Conservation (phyloP, 2,797 vertebrate genomes). For the Centropyge bicolor region DNA sequence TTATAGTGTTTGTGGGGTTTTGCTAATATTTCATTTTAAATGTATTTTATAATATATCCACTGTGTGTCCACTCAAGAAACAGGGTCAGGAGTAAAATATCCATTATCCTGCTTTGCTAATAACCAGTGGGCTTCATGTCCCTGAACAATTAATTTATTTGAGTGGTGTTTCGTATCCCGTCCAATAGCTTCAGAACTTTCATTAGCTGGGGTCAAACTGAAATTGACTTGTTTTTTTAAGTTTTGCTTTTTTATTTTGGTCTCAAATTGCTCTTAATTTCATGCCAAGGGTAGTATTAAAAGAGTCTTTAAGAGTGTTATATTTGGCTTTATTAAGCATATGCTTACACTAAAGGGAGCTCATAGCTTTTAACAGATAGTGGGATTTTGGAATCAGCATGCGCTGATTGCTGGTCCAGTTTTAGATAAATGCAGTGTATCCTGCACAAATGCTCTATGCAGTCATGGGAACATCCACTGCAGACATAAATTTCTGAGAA, state of each 20-base stretch:
- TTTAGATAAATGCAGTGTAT: not conserved
- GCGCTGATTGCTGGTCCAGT: not conserved
- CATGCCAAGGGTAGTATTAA: not conserved
- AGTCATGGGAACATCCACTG: not conserved
- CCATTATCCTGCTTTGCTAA: slow-evolving; percentile 4
- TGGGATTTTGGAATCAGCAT: slow-evolving; percentile 8
- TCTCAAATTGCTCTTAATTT: slow-evolving; percentile 6
- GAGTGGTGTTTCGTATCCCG: slow-evolving; percentile 11
- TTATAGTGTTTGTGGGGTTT: not conserved
- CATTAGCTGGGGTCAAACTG: not conserved
- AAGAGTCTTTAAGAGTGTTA: not conserved
- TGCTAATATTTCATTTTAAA: not conserved
- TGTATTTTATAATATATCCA: not conserved
- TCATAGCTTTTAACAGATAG: slow-evolving; percentile 4
- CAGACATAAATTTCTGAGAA: not conserved
- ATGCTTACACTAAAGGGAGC: not conserved
- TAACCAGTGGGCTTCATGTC: slow-evolving; percentile 10
- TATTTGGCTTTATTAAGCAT: slow-evolving; percentile 15
- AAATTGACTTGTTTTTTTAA: slow-evolving; percentile 10
- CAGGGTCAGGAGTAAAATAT: not conserved
- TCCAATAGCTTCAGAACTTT: slow-evolving; percentile 10
- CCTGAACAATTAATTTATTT: slow-evolving; percentile 11
- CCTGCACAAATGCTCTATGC: not conserved
- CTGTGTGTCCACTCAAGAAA: not conserved
- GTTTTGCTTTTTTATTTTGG: slow-evolving; percentile 10